These are phyloP conservation scores for Agrochola circellaris DNA, from an alignment of 2,888 invertebrate genomes.

Conservation along the genomic window DNA sequence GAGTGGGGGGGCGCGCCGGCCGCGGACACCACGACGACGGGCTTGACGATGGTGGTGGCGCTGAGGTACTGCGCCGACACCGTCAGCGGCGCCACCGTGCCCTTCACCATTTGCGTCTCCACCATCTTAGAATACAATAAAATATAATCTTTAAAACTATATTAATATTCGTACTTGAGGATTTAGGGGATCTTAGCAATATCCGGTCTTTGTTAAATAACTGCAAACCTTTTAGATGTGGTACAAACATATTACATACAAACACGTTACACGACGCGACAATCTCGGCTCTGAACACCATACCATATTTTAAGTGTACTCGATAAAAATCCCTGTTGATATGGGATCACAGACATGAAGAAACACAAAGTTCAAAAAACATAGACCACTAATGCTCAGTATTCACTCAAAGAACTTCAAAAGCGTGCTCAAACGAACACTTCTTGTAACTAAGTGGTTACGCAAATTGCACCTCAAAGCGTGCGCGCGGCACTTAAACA, in stretches of 20 bases:
- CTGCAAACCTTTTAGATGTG: conserved; percentile 43
- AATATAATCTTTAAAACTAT: neutral
- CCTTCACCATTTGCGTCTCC: conserved; percentile 90
- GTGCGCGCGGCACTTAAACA: neutral
- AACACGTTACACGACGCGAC: neutral
- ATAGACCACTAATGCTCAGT: neutral
- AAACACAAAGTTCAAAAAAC: neutral
- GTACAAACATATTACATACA: neutral
- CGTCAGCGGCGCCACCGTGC: conserved; percentile 91
- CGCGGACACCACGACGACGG: conserved; percentile 92
- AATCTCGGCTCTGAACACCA: neutral
- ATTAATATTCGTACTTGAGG: neutral
- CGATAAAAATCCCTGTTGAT: neutral
- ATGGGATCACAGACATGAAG: neutral
- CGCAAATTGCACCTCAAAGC: neutral
- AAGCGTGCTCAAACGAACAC: neutral
- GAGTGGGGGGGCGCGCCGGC: conserved; percentile 66
- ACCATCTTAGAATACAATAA: conserved; percentile 78
- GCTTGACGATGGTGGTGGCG: conserved; percentile 92
- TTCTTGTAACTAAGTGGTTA: neutral
- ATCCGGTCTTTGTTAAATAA: conserved; percentile 39
- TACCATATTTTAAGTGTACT: neutral
- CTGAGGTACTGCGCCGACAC: conserved; percentile 93
- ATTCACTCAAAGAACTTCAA: neutral
- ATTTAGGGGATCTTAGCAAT: neutral